Percentiles rank a stretch among this genome's conserved stretches.
phyloP scores from a whole-genome alignment of 2,888 invertebrate genomes.

The Sarcophaga carnaria region DNA sequence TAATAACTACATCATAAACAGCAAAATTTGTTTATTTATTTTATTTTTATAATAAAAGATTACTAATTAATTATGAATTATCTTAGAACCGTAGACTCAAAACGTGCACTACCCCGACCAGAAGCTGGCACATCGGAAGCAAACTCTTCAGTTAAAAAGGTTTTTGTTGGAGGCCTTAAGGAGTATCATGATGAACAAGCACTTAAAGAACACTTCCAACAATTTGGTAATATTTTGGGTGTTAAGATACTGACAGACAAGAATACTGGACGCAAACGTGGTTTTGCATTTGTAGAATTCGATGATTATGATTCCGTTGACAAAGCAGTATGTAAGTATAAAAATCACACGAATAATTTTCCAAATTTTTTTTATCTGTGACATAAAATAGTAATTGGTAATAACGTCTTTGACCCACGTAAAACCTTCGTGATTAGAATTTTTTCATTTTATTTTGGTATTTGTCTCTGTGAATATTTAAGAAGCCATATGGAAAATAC shows the following conservation, averaged over 20 bases:
- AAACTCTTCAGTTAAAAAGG: constrained; percentile 75
- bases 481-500: no score
- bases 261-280: constrained; percentile 79
- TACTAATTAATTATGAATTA: neutral
- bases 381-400: no score
- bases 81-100: constrained; percentile 77
- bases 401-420: no score
- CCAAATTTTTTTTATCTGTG: no score
- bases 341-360: neutral
- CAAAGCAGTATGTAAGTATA: constrained; percentile 77
- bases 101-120: constrained; percentile 77
- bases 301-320: constrained; percentile 77
- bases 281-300: constrained; percentile 79
- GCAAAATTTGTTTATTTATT: no score
- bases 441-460: no score
- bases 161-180: constrained; percentile 79
- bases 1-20: no score
- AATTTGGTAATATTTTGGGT: constrained; percentile 76
- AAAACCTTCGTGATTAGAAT: no score
- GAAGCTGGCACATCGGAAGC: constrained; percentile 73
- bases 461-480: no score
- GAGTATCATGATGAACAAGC: constrained; percentile 77
- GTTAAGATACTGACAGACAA: constrained; percentile 78
- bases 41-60: neutral
- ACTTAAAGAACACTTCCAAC: constrained; percentile 77